Evolutionary conservation across 1,140 invertebrate species (phyloP).

Genomic region (Anoplophora glabripennis): DNA sequence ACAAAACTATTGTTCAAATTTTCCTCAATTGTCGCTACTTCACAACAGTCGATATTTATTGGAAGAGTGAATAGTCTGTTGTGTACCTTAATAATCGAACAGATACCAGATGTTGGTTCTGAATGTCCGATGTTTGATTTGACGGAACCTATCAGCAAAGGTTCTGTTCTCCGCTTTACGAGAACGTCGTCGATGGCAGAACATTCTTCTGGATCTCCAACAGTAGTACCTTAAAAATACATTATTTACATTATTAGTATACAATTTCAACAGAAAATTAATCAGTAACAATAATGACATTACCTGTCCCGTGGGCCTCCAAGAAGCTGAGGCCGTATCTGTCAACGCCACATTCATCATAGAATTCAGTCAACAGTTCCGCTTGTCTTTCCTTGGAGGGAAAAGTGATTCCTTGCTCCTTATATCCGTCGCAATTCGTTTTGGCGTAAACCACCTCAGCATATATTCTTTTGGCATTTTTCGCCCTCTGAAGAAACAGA

Average conservation of each 20-base stretch:
- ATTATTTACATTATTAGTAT: too few relatives aligned
- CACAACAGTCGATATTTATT: too few relatives aligned
- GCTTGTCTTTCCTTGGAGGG: conserved; percentile 83
- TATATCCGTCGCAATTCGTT: conserved; percentile 82
- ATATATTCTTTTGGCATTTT: conserved; percentile 75
- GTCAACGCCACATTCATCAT: conserved; percentile 76
- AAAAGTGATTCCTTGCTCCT: conserved; percentile 77
- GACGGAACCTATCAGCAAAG: conserved; percentile 82
- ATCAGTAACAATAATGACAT: conserved; percentile 9
- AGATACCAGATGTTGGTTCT: conserved; percentile 85
- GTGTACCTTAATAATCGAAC: conserved; percentile 76
- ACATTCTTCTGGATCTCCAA: conserved; percentile 86
- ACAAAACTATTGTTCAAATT: too few relatives aligned
- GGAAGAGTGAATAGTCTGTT: too few relatives aligned
- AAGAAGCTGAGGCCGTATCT: conserved; percentile 74
- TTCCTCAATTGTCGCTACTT: too few relatives aligned
- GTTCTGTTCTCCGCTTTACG: conserved; percentile 62
- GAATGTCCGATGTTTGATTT: conserved; percentile 94
- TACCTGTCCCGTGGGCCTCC: conserved; percentile 89
- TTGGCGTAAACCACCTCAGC: conserved; percentile 54
- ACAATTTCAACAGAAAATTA: too few relatives aligned
- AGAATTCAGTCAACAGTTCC: conserved; percentile 76
- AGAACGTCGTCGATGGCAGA: conserved; percentile 82
- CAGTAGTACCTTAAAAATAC: conserved; percentile 62
- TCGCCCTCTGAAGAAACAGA: conserved; percentile 77